phyloP scores from a whole-genome alignment of 2,888 invertebrate species.

The Syritta pipiens region DNA sequence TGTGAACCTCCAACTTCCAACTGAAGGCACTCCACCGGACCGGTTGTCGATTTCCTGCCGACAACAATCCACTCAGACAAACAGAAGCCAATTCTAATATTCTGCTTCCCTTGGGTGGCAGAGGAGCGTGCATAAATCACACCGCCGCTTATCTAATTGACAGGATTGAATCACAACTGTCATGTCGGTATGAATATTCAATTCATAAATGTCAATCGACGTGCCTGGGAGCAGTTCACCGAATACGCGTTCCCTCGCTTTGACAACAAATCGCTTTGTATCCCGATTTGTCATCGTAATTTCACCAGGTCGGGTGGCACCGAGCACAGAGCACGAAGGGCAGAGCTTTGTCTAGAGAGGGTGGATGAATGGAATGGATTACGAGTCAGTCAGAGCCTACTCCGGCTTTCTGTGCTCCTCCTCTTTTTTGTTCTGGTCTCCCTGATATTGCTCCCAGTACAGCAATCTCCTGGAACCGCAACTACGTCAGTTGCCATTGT shows the following conservation, averaged over 20 bases:
- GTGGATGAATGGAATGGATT: slow-evolving; percentile 56
- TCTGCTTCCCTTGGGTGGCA: no score
- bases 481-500: slow-evolving; percentile 13
- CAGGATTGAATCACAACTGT: slow-evolving; percentile 63
- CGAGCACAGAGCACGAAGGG: neutral
- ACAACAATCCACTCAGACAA: no score
- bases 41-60: no score
- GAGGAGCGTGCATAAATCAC: slow-evolving; percentile 57
- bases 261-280: slow-evolving; percentile 64
- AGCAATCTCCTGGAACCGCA: slow-evolving; percentile 32
- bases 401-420: slow-evolving; percentile 9
- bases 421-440: neutral
- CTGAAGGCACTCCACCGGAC: no score
- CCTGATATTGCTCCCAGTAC: slow-evolving; percentile 18
- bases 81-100: no score
- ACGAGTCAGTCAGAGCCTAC: slow-evolving; percentile 33
- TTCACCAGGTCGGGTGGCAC: slow-evolving; percentile 9
- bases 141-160: slow-evolving; percentile 59
- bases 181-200: slow-evolving; percentile 67
- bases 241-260: slow-evolving; percentile 52
- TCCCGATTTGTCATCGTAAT: slow-evolving; percentile 63
- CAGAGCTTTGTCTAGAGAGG: slow-evolving; percentile 36
- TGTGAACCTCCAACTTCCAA: no score
- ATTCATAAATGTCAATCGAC: slow-evolving; percentile 66
- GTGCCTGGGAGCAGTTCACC: slow-evolving; percentile 45